Base-by-base conservation (phyloP, 1,140 invertebrate genomes). In the Schlechtendalia chinensis region DNA sequence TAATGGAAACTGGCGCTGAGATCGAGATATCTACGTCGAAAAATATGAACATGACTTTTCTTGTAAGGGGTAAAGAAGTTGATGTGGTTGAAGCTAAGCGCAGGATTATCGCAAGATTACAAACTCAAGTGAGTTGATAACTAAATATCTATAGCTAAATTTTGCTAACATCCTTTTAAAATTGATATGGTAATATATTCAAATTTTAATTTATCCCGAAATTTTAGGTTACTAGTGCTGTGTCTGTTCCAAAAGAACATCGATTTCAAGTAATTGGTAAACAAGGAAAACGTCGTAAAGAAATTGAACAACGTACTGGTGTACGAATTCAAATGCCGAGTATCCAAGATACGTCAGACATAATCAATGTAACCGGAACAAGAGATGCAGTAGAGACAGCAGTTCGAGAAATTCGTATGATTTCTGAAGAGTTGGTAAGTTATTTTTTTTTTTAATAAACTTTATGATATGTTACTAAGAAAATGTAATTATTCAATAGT, bases 341-440 rank as follows among this genome's bases (percentile, higher is more conserved):
- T 82, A 90, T 94, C 82, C 91, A 93, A 79, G 95, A 98, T 81
- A 90, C 90, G 81, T 94, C 92, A 72, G 94, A 97, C 82, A 87
- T 89, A 22, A 92, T 99, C 83, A 93, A 90, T 12, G 96, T 99
- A 83, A 91, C 91, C 81, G 97, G 97, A 81, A 95, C 96, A 56
- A 92, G 94, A 86, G 97, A 99, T 85, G 94, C 95, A 59, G 97
- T 98, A 83, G 96, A 98, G 84, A 96, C 94, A 84, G 98, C 97
- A 83, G 91, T 96, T 84, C 95, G 97, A 86, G 95, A 98, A 87
- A 98, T 99, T 82, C 90, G 92, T 83, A 88, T 94, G 17, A 96
- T 96, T 83, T 96, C 95, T 65, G 96, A 98, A 85, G 96, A 99
- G 87, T 93, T 94, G 89, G 92, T 93, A 61, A 63, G 45, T 39